Base-by-base conservation (phyloP, 1,140 invertebrate genomes). In the Wasmannia auropunctata region DNA sequence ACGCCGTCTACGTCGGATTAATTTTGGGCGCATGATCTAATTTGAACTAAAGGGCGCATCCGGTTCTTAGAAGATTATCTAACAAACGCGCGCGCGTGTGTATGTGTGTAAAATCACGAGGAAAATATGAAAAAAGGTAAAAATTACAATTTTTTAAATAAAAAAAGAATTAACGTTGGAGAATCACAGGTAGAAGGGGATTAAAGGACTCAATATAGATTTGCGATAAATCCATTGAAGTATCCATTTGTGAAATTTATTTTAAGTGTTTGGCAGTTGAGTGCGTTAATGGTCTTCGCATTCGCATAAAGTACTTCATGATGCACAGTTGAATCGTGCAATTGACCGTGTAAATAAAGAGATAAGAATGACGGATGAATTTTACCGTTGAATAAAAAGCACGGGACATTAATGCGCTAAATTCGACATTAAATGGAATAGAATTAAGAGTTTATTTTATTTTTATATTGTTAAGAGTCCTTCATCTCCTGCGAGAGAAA, bases 1-100 rank as follows among this genome's bases (percentile, higher is more conserved):
- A 74, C 37, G 79, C 51, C n/a, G 79, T 25, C 40, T 83, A 83
- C 79, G 67, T 83, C 67, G 79, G 51, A 83, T 83, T 83, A 83
- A 83, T 83, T 83, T 74, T 46, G 37, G 65, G n/a, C 46, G 58
- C 8, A 83, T 83, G 51, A 83, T 83, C 67, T 83, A 83, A 83
- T 83, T 83, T 83, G 58, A 60, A 51, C 79, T 72, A 46, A 72
- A 72, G 76, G 22, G 79, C 51, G 46, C 79, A 83, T 46, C 79
- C 37, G 19, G 3, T 56, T 37, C 63, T 56, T 81, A n/a, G 65
- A 58, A 72, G 49, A 81, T 34, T 51, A 65, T 46, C 67, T 46
- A 54, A 43, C 56, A 81, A 81, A 28, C 3, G 46, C 1, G 46
- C n/a, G 46, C 16, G 54, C 7, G 25, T 63, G 25, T 77, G 1